A percentile compares a stretch with the other conserved stretches of the same genome.
phyloP scores from a whole-genome alignment of 2,888 invertebrate genomes.

The Lagria hirta region DNA sequence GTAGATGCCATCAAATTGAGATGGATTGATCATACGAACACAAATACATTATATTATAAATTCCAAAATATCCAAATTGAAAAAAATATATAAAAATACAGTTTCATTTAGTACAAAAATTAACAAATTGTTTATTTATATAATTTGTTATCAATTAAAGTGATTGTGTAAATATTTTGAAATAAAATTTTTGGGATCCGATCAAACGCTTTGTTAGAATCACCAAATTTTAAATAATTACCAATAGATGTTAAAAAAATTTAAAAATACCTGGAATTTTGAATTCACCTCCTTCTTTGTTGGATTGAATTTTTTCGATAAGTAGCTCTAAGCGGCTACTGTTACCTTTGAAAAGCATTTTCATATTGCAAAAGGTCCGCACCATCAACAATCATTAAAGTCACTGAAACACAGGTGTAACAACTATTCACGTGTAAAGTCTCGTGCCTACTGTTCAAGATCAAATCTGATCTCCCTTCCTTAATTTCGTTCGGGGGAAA shows the following conservation, averaged over 20 bases:
- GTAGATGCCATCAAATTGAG: constrained; percentile 19
- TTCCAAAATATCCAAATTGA: neutral
- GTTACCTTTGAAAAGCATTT: constrained; percentile 84
- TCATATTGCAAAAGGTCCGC: constrained; percentile 30
- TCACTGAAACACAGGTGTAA: constrained; percentile 7
- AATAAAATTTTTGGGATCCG: too few relatives aligned
- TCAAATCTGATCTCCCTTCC: constrained; percentile 24
- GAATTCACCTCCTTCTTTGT: constrained; percentile 63
- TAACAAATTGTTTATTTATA: too few relatives aligned
- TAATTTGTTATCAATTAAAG: too few relatives aligned
- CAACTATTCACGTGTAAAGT: constrained; percentile 27
- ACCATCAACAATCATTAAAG: constrained; percentile 18
- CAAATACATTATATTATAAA: too few relatives aligned
- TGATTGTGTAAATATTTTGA: too few relatives aligned
- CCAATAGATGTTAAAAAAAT: too few relatives aligned
- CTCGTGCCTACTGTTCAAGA: constrained; percentile 27
- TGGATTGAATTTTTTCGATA: constrained; percentile 85
- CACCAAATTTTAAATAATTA: neutral
- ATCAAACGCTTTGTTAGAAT: too few relatives aligned
- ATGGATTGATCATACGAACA: constrained; percentile 17
- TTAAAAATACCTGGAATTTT: constrained; percentile 22
- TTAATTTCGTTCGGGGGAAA: constrained; percentile 22
- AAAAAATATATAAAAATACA: neutral
- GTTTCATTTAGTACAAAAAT: too few relatives aligned
- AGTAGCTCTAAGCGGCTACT: constrained; percentile 81